These are phyloP conservation scores for Ectobius pallidus DNA, from an alignment of 2,888 invertebrate genomes.

Conservation along the genomic window DNA sequence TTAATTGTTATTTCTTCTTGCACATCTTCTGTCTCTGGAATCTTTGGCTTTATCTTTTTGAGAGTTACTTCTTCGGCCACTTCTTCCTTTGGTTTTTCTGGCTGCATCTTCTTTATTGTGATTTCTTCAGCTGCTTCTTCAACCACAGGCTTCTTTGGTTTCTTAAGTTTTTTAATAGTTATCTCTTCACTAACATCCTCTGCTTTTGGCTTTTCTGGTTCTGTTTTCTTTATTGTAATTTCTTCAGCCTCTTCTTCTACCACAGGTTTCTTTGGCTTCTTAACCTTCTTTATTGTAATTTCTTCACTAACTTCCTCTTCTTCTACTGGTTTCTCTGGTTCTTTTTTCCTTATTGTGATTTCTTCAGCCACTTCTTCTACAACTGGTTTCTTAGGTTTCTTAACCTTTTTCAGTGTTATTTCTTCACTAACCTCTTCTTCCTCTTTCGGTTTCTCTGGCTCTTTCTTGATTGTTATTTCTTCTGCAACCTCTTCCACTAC, in stretches of 20 bases:
- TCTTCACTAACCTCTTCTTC: slow-evolving; percentile 56
- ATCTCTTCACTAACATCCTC: slow-evolving; percentile 46
- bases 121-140: slow-evolving; percentile 53
- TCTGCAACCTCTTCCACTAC: slow-evolving; percentile 44
- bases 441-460: slow-evolving; percentile 40
- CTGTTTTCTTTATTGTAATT: slow-evolving; percentile 61
- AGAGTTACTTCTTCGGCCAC: slow-evolving; percentile 73
- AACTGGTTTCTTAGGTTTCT: slow-evolving; percentile 49
- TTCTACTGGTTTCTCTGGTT: slow-evolving; percentile 33
- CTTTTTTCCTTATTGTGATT: slow-evolving; percentile 51
- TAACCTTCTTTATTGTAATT: slow-evolving; percentile 25
- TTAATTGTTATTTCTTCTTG: slow-evolving; percentile 48
- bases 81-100: slow-evolving; percentile 52
- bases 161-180: slow-evolving; percentile 46
- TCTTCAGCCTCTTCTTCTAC: slow-evolving; percentile 54
- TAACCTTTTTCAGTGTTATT: slow-evolving; percentile 66
- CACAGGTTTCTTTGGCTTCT: slow-evolving; percentile 30
- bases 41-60: slow-evolving; percentile 61
- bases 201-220: slow-evolving; percentile 55
- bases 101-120: slow-evolving; percentile 59
- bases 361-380: slow-evolving; percentile 56
- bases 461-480: slow-evolving; percentile 43
- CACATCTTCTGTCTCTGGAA: slow-evolving; percentile 51
- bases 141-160: slow-evolving; percentile 56
- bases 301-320: slow-evolving; percentile 36